These are phyloP conservation scores for Acropora yongei DNA, from an alignment of 64 coral and sea anemone species.

Conservation along the genomic window DNA sequence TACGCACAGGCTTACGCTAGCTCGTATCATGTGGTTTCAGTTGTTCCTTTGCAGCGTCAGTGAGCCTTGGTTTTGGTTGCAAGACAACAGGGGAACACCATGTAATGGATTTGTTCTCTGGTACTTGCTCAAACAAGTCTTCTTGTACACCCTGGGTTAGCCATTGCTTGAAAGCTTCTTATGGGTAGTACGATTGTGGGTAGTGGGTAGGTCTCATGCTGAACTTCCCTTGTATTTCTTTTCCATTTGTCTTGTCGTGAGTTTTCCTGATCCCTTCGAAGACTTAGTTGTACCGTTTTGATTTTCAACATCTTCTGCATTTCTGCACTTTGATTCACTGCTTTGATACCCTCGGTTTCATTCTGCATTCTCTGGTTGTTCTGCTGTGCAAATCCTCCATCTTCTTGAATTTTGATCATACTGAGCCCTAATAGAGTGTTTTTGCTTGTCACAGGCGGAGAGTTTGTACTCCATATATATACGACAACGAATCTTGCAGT, in stretches of 20 bases:
- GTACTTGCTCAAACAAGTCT: conserved; percentile 48
- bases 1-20: conserved; percentile 7
- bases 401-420: no score
- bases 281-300: not conserved
- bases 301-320: not conserved
- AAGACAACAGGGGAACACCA: conserved; percentile 43
- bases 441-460: no score
- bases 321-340: no score
- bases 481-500: no score
- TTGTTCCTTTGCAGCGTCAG: not conserved
- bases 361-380: no score
- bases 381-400: no score
- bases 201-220: conserved; percentile 26
- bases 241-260: conserved; percentile 1
- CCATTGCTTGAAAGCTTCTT: conserved; percentile 45
- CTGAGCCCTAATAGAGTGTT: no score
- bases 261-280: conserved; percentile 48
- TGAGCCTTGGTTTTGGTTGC: conserved; percentile 50
- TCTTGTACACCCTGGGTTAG: conserved; percentile 28
- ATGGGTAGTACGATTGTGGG: conserved; percentile 14
- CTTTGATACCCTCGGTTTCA: not conserved
- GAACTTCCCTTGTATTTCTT: conserved; percentile 26
- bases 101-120: conserved; percentile 37
- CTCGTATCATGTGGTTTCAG: conserved; percentile 43
- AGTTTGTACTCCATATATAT: no score